These are phyloP conservation scores for Arctocebus calabarensis DNA, from an alignment of 2,797 vertebrate genomes.

Conservation along the genomic window DNA sequence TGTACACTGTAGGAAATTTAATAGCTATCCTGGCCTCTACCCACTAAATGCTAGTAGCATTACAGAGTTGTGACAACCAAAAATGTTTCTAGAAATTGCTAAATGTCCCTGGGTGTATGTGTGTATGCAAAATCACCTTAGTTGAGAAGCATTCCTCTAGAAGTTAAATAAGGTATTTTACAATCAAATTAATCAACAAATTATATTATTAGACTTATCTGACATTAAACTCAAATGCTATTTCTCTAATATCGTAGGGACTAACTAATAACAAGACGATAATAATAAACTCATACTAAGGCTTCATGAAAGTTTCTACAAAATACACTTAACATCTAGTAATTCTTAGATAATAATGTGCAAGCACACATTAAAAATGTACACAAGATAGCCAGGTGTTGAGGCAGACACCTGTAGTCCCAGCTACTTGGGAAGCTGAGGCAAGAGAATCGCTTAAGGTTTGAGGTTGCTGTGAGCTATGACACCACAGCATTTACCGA, in stretches of 20 bases:
- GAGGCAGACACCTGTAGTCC: too few species aligned
- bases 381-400: neutral
- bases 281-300: neutral
- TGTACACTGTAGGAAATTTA: neutral
- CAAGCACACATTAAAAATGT: neutral
- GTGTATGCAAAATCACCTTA: neutral
- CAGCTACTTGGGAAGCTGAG: too few species aligned
- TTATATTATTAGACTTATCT: neutral
- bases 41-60: neutral
- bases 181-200: neutral
- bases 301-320: neutral
- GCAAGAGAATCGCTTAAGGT: too few species aligned
- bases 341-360: neutral
- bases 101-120: neutral
- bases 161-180: neutral
- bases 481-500: too few species aligned
- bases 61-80: neutral
- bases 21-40: neutral
- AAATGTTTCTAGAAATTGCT: neutral
- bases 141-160: neutral
- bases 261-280: neutral
- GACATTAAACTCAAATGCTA: neutral
- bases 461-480: too few species aligned
- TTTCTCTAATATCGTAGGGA: neutral
- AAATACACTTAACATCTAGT: neutral